Conservation (phyloP, 2,113 vertebrate genomes). For the Myrmecophaga tridactyla region DNA sequence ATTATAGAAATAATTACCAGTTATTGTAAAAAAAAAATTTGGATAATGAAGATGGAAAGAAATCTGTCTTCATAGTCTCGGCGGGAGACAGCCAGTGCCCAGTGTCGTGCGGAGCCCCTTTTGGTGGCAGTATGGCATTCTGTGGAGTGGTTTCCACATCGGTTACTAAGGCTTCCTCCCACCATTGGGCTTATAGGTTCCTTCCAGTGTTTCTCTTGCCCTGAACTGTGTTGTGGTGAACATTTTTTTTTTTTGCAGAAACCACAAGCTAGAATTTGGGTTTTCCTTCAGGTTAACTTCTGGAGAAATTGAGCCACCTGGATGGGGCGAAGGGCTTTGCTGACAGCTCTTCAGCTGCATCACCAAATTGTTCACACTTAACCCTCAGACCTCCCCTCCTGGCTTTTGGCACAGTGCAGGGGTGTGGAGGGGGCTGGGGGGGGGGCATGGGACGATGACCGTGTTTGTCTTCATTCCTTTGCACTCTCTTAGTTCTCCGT, state of each 20-base stretch:
- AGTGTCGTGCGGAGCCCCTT: accelerated
- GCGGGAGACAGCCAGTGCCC: background rate
- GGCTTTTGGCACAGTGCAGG: background rate
- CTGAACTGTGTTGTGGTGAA: background rate
- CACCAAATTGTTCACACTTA: too few relatives aligned
- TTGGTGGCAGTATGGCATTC: background rate
- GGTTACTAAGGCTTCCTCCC: background rate
- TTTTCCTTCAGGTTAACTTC: background rate
- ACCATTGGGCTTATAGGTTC: accelerated
- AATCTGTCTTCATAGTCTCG: accelerated
- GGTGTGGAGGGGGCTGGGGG: background rate
- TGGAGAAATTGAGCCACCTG: background rate
- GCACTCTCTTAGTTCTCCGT: background rate
- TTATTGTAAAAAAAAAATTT: background rate
- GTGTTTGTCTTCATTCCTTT: background rate
- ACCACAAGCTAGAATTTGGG: background rate
- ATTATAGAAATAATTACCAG: background rate
- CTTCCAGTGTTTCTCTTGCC: background rate
- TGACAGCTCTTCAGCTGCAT: background rate
- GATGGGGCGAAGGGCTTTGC: too few relatives aligned
- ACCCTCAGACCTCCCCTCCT: background rate
- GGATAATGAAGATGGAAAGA: too few relatives aligned
- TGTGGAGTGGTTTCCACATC: background rate
- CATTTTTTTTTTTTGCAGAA: too few relatives aligned
- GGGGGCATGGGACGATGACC: background rate